These are phyloP conservation scores for Orius insidiosus DNA, from an alignment of 1,140 invertebrate species.

Conservation along the genomic window DNA sequence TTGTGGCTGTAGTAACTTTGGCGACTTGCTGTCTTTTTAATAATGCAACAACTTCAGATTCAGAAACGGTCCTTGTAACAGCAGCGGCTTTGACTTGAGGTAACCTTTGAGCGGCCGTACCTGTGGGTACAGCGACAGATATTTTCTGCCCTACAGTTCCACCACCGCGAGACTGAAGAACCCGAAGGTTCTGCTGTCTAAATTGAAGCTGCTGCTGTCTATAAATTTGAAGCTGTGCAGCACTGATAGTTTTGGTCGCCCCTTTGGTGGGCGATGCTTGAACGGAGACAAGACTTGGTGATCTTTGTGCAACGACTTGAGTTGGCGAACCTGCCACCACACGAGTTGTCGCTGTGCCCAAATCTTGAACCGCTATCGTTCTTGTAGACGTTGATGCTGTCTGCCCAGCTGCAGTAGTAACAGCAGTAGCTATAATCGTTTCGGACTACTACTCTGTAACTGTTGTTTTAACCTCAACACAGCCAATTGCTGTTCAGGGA, in stretches of 20 bases:
- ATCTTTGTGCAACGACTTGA: neutral
- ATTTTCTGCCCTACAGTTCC: conserved; percentile 18
- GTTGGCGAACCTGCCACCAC: conserved; percentile 15
- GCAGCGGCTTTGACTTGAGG: conserved; percentile 15
- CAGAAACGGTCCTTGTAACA: conserved; percentile 36
- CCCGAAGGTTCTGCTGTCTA: conserved; percentile 25
- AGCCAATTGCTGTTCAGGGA: conserved; percentile 19
- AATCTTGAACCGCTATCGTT: conserved; percentile 17
- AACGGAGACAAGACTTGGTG: neutral
- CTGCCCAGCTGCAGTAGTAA: conserved; percentile 24
- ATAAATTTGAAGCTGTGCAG: conserved; percentile 34
- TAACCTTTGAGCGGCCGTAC: conserved; percentile 11
- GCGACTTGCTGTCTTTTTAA: conserved; percentile 43
- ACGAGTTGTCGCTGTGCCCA: neutral
- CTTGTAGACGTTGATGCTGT: conserved; percentile 23
- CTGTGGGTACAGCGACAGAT: conserved; percentile 18
- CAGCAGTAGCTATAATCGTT: conserved; percentile 20
- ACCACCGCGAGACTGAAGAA: conserved; percentile 21
- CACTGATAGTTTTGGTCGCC: conserved; percentile 31
- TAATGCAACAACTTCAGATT: conserved; percentile 50
- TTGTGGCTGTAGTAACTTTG: conserved; percentile 23
- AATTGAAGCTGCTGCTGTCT: conserved; percentile 29
- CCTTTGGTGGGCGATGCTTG: neutral
- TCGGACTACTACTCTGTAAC: conserved; percentile 21
- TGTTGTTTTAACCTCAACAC: conserved; percentile 23